Conservation (phyloP, 2,797 vertebrate genomes). For the Salarias fasciatus region DNA sequence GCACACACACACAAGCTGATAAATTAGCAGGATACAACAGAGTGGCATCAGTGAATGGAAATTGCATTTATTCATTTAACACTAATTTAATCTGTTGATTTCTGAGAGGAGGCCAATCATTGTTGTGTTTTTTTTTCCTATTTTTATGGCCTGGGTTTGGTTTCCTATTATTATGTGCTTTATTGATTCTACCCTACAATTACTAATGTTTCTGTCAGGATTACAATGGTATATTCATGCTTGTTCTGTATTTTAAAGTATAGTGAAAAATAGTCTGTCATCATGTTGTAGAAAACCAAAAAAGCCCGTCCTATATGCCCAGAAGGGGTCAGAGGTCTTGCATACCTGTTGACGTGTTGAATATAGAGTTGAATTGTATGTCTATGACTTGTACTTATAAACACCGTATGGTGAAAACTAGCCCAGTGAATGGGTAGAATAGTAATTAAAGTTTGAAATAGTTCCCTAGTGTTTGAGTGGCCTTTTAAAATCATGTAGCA, state of each 20-base stretch:
- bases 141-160: conserved; percentile 28
- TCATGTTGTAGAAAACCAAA: too few species aligned
- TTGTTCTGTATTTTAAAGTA: not conserved
- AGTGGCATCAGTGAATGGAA: conserved; percentile 47
- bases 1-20: not conserved
- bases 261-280: not conserved
- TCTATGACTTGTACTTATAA: too few species aligned
- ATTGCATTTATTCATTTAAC: conserved; percentile 58
- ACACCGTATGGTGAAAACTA: too few species aligned
- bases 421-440: too few species aligned
- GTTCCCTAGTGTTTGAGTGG: too few species aligned
- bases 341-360: too few species aligned
- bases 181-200: conserved; percentile 13
- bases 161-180: conserved; percentile 37
- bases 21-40: conserved; percentile 27
- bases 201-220: not conserved
- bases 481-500: too few species aligned
- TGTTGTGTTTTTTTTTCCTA: conserved; percentile 10
- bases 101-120: conserved; percentile 47
- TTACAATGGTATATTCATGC: not conserved
- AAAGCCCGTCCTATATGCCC: too few species aligned
- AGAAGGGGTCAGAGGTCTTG: too few species aligned
- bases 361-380: too few species aligned
- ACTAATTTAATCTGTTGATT: conserved; percentile 64
- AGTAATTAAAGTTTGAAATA: too few species aligned